These are phyloP conservation scores for Drosophila austrosaltans DNA, from an alignment of 2,888 invertebrate species.

Conservation along the genomic window DNA sequence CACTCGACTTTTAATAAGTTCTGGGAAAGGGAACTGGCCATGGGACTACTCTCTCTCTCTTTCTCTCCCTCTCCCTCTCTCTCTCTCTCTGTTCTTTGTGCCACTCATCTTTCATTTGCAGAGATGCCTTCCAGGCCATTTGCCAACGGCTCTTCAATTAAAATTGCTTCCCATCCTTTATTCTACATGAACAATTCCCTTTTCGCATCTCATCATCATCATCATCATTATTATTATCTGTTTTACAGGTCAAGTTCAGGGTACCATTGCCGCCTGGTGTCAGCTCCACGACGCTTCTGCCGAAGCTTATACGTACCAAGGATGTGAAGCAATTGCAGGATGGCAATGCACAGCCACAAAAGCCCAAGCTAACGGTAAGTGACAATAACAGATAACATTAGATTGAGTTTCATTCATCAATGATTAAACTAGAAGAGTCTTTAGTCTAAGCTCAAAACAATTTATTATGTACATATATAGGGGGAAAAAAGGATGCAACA, in stretches of 20 bases:
- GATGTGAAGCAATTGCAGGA: conserved; percentile 85
- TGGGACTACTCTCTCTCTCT: background rate
- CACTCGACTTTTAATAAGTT: conserved; percentile 65
- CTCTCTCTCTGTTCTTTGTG: background rate
- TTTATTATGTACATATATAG: too few relatives aligned
- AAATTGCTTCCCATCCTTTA: conserved; percentile 11
- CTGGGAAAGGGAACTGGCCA: conserved; percentile 1
- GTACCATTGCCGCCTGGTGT: conserved; percentile 83
- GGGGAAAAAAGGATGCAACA: too few relatives aligned
- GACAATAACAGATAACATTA: too few relatives aligned
- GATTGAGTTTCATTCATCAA: too few relatives aligned
- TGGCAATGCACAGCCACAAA: conserved; percentile 84
- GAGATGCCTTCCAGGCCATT: conserved; percentile 14
- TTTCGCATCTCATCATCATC: background rate
- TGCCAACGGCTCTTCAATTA: conserved; percentile 21
- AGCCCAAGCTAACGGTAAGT: conserved; percentile 90
- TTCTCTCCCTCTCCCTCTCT: background rate
- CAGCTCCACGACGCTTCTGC: conserved; percentile 88
- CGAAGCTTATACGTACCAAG: conserved; percentile 93
- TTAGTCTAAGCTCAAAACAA: too few relatives aligned
- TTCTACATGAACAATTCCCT: conserved; percentile 13
- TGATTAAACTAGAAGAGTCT: too few relatives aligned
- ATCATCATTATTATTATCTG: background rate
- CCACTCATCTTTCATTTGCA: conserved; percentile 30
- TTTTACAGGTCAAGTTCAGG: conserved; percentile 82